Evolutionary conservation across 2,113 vertebrate species (phyloP).

Genomic region (Macrotus californicus): DNA sequence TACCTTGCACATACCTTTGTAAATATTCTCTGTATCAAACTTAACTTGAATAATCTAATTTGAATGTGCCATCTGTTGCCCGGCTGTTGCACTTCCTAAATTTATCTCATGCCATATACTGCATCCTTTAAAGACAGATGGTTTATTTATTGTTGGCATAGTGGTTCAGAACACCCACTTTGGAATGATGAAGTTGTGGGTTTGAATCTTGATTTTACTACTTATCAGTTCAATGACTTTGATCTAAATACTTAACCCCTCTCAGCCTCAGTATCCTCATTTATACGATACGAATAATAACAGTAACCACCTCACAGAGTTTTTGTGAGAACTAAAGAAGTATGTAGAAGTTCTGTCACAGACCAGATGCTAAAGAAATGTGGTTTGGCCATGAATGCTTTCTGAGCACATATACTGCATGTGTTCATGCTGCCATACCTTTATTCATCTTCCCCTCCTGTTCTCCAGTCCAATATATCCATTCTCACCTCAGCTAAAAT

Average conservation of each 20-base stretch:
- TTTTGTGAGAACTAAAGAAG: not conserved
- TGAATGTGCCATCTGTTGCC: constrained; percentile 5
- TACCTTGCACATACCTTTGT: not conserved
- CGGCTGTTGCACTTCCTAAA: constrained; percentile 1
- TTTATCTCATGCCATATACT: not conserved
- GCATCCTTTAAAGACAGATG: not conserved
- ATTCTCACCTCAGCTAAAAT: not conserved
- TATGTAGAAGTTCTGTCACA: not conserved
- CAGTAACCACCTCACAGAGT: not conserved
- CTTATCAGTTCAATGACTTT: not conserved
- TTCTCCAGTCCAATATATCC: not conserved
- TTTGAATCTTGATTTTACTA: constrained; percentile 18
- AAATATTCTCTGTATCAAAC: constrained; percentile 9
- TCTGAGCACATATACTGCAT: not conserved
- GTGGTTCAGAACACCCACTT: not conserved
- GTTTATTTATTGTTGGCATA: constrained; percentile 9
- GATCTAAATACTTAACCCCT: not conserved
- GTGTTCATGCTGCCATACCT: not conserved
- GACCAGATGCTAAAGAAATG: not conserved
- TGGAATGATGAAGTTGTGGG: not conserved
- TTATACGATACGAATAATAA: not conserved
- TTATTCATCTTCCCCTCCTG: not conserved
- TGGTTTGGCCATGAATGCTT: not conserved
- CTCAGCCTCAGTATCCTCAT: not conserved
- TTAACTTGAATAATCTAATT: constrained; percentile 10